phyloP scores from a whole-genome alignment of 2,888 invertebrate species.

The Marasmarcha lunaedactyla region DNA sequence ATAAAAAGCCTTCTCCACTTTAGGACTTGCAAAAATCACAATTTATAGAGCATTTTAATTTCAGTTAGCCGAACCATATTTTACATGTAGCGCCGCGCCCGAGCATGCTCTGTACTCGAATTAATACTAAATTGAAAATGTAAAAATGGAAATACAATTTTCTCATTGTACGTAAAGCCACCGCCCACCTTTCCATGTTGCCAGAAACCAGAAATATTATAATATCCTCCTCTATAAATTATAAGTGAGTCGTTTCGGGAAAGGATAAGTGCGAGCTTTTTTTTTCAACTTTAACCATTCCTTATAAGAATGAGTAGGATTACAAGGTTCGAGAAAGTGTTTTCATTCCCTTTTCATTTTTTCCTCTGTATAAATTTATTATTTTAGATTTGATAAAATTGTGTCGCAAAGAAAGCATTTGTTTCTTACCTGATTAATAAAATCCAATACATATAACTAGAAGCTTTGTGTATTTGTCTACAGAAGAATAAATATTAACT shows the following conservation, averaged over 20 bases:
- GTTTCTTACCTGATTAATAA: too few species aligned
- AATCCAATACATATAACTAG: too few species aligned
- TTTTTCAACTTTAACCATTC: too few species aligned
- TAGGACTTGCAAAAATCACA: slow-evolving; percentile 71
- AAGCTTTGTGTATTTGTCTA: too few species aligned
- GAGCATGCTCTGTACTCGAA: slow-evolving; percentile 59
- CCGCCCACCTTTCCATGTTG: slow-evolving; percentile 43
- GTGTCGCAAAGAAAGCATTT: too few species aligned
- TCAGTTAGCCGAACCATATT: slow-evolving; percentile 71
- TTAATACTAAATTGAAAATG: slow-evolving; percentile 71
- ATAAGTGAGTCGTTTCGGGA: slow-evolving; percentile 23
- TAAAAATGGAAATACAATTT: slow-evolving; percentile 71
- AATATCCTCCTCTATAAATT: slow-evolving; percentile 42
- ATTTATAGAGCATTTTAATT: slow-evolving; percentile 71
- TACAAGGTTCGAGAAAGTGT: too few species aligned
- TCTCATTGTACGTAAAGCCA: slow-evolving; percentile 44
- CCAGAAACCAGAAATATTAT: slow-evolving; percentile 48
- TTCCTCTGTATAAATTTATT: too few species aligned
- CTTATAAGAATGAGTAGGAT: too few species aligned
- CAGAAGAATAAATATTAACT: too few species aligned
- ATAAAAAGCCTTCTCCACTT: slow-evolving; percentile 70
- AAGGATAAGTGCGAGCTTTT: slow-evolving; percentile 11
- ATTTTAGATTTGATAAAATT: too few species aligned
- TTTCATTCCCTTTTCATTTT: too few species aligned
- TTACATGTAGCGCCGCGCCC: slow-evolving; percentile 67